Evolutionary conservation across 2,888 invertebrate genomes (phyloP), one percentile per base, ranked within the genome.

Genomic region (Gisinianus flammeolus): DNA sequence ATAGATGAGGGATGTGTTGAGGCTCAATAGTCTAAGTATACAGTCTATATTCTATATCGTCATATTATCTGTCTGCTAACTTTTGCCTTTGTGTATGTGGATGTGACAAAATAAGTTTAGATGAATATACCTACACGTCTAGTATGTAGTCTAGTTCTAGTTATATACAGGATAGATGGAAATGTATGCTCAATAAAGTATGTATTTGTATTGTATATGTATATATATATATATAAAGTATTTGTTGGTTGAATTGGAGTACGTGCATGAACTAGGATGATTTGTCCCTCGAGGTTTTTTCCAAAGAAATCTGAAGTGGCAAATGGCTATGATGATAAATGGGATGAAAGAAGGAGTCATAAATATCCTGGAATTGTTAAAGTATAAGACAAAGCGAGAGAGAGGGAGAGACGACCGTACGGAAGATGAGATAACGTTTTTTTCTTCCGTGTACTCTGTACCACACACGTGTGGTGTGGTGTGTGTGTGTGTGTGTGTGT

Each of bases 271-370:
- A 16, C 30, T 30, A 5, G 22, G 66, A 66, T 66, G 66, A 66
- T 66, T 66, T 66, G 66, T 66, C 66, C 66, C 66, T 10, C 19
- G 66, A 66, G 66, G 19, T 31, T 66, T 66, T 54, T 66, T 66
- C 28, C 66, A 28, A 66, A 66, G 66, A 66, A 66, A 66, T 66
- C 66, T 66, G 8, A 30, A 66, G 66, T 66, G 31, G 66, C 66
- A 28, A 66, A 66, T 66, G 66, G 66, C 66, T 31, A 30, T 66
- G 66, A 66, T 66, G 66, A 66, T 66, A 66, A 66, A 66, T 66
- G 30, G 66, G 66, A 66, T 66, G 66, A 66, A 66, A 66, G 66
- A 66, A 66, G 22, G 66, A 64, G 26, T 66, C 66, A 66, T 66
- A 66, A 66, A 66, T 66, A 12, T 54, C 54, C 19, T n/a, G n/a